Evolutionary conservation across 1,140 invertebrate species (phyloP), one percentile per base, ranked within the genome.

Genomic region (Rhysida immarginata): DNA sequence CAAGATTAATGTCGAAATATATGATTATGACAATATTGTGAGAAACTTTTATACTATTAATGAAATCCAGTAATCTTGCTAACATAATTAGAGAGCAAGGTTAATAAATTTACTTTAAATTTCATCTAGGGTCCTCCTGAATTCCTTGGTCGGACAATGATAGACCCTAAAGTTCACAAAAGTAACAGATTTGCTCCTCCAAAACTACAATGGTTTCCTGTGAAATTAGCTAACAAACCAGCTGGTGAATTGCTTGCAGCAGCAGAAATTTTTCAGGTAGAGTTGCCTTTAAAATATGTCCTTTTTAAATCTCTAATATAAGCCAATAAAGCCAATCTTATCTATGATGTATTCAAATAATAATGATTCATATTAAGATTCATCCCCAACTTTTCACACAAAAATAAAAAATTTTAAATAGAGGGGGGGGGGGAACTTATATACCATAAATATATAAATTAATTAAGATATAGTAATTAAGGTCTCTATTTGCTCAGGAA

Each of bases 81-180:
- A 5, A 35, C 29, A 35, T 8, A 35, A 35, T 35, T 35, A 8
- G 5, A 8, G 16, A 8, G 29, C 16, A 35, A 16, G 29, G 16
- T 5, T 16, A 35, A 8, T 35, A 35, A 35, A 8, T 35, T 16
- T 35, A n/a, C n/a, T n/a, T n/a, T n/a, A n/a, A n/a, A n/a, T n/a
- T n/a, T n/a, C n/a, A n/a, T n/a, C n/a, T n/a, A 74, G 74, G 74
- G 74, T 46, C 65, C 66, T 45, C 67, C 69, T 35, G 74, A 76
- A 55, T 75, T 71, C 60, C 55, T 76, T 13, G 74, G 74, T 0
- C 61, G 73, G 23, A 62, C 68, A 23, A 55, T 61, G 27, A 55
- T 57, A 20, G 53, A 51, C 16, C 61, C 64, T n/a, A 49, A 26
- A 5, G 58, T 65, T 2, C 59, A 64, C 23, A n/a, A 41, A 41